Conservation (phyloP, 1,140 invertebrate genomes). For the Drosophila insularis region DNA sequence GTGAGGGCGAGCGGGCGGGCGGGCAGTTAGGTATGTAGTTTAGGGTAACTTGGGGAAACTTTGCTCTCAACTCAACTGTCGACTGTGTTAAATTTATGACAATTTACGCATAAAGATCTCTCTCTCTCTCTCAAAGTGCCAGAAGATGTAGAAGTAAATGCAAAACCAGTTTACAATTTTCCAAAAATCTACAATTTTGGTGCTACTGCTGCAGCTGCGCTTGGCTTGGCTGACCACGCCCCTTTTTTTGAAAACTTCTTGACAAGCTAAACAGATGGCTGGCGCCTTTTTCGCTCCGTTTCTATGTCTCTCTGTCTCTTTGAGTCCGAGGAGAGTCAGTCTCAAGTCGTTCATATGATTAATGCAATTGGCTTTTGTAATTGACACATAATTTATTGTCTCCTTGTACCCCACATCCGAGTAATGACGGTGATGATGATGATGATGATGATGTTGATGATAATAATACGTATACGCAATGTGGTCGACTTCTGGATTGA, state of each 20-base stretch:
- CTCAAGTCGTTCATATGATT: conserved; percentile 72
- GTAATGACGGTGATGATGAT: background rate
- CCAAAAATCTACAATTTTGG: conserved; percentile 36
- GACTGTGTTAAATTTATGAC: conserved; percentile 79
- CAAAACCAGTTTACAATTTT: conserved; percentile 63
- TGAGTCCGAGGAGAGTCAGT: conserved; percentile 27
- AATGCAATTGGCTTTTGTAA: conserved; percentile 80
- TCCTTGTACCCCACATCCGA: conserved; percentile 20
- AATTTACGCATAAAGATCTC: conserved; percentile 63
- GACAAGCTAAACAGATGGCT: conserved; percentile 71
- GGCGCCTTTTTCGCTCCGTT: conserved; percentile 53
- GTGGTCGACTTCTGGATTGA: conserved; percentile 44
- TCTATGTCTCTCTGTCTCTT: too few species aligned
- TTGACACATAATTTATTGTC: conserved; percentile 78
- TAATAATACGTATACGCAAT: conserved; percentile 66
- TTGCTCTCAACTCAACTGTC: conserved; percentile 55
- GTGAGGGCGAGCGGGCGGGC: background rate
- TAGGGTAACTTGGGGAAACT: conserved; percentile 32
- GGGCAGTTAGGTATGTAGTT: background rate
- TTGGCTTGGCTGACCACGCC: conserved; percentile 51
- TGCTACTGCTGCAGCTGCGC: conserved; percentile 50
- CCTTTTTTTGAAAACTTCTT: conserved; percentile 76
- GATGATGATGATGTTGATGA: conserved; percentile 38
- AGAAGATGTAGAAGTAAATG: conserved; percentile 47
- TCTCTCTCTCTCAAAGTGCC: background rate